phyloP scores from a whole-genome alignment of 2,888 invertebrate genomes.

The Agrotis clavis region DNA sequence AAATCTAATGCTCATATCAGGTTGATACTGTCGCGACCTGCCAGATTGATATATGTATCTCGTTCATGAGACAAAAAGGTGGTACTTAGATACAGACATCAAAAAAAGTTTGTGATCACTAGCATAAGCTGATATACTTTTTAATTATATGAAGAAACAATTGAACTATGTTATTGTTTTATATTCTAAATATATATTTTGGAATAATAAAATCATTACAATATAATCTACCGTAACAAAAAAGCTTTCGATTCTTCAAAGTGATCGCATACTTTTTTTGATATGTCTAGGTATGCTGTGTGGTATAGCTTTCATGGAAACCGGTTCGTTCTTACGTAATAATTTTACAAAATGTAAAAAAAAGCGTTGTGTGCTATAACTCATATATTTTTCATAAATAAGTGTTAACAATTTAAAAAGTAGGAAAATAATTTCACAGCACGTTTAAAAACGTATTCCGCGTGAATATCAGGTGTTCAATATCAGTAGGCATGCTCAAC shows the following conservation, averaged over 20 bases:
- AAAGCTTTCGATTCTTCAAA: no score
- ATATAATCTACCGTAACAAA: no score
- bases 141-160: no score
- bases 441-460: conserved; percentile 52
- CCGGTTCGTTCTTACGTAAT: background rate
- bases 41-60: conserved; percentile 56
- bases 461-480: conserved; percentile 60
- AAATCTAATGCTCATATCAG: conserved; percentile 61
- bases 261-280: no score
- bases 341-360: background rate
- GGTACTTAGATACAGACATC: background rate
- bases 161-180: no score
- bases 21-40: conserved; percentile 60
- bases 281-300: no score
- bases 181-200: no score
- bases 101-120: no score
- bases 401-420: conserved; percentile 70
- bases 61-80: background rate
- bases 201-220: no score
- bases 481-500: conserved; percentile 39
- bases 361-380: conserved; percentile 67
- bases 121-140: no score
- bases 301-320: no score
- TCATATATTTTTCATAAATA: conserved; percentile 69
- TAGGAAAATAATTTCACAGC: conserved; percentile 64